Percentiles rank a stretch among this genome's conserved stretches.
Evolutionary conservation across 2,888 invertebrate genomes (phyloP).

Genomic region (Apodemia duryi): DNA sequence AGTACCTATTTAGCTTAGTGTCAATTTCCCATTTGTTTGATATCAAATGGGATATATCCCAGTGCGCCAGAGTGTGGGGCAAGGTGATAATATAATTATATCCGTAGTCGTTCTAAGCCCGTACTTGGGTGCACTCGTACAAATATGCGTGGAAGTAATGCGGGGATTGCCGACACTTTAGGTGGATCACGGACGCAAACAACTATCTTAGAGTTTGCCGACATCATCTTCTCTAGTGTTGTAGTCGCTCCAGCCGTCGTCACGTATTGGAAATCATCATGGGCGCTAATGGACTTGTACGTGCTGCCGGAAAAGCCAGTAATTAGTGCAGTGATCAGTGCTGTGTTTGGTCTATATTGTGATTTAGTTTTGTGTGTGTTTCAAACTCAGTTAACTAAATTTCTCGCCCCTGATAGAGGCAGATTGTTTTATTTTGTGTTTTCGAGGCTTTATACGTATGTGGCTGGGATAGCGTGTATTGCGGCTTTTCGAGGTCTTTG

Average conservation of each 20-base stretch:
- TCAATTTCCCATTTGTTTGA: background rate
- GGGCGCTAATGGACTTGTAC: slow-evolving; percentile 87
- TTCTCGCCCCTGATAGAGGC: slow-evolving; percentile 83
- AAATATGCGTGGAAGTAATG: slow-evolving; percentile 83
- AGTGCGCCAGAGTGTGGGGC: slow-evolving; percentile 44
- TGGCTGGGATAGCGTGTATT: slow-evolving; percentile 89
- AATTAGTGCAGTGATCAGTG: slow-evolving; percentile 83
- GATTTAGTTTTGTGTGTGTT: slow-evolving; percentile 84
- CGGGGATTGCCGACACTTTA: slow-evolving; percentile 81
- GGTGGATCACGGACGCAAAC: slow-evolving; percentile 70
- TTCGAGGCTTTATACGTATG: slow-evolving; percentile 86
- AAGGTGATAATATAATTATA: slow-evolving; percentile 68
- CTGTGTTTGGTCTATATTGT: slow-evolving; percentile 84
- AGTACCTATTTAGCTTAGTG: slow-evolving; percentile 26
- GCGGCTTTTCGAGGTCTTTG: slow-evolving; percentile 94
- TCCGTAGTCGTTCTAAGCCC: slow-evolving; percentile 48
- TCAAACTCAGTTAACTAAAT: slow-evolving; percentile 80
- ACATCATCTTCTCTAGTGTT: slow-evolving; percentile 84
- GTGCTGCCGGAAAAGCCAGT: slow-evolving; percentile 81
- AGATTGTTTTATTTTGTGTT: slow-evolving; percentile 83
- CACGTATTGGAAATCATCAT: slow-evolving; percentile 92
- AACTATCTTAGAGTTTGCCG: slow-evolving; percentile 82
- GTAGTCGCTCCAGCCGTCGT: slow-evolving; percentile 90
- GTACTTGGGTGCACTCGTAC: slow-evolving; percentile 49
- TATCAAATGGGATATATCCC: slow-evolving; percentile 31